These are phyloP conservation scores for Lepidocolaptes lacrymiger DNA, from an alignment of 2,797 vertebrate genomes.

Conservation along the genomic window DNA sequence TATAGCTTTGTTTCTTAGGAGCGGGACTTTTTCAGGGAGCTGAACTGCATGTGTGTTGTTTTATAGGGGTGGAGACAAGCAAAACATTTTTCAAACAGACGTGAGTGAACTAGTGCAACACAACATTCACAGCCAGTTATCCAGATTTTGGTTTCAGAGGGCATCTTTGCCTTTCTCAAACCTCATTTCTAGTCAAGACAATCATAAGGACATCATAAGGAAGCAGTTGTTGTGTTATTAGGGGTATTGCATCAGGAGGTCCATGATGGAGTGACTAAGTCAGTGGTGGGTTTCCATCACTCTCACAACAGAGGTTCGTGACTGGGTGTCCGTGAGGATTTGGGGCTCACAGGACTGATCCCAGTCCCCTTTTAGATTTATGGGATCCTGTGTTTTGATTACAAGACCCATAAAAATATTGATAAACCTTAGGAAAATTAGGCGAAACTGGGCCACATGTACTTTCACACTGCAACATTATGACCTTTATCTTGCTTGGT, in stretches of 20 bases:
- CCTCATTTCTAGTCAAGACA: background rate
- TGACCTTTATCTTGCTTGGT: background rate
- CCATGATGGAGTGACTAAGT: accelerated
- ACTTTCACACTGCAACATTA: accelerated
- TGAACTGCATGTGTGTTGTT: background rate
- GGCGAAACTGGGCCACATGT: background rate
- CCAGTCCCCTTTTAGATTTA: accelerated
- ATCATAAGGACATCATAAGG: background rate
- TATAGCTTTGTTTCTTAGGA: background rate
- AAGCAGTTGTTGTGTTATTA: background rate
- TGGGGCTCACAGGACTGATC: background rate
- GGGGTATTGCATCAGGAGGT: background rate
- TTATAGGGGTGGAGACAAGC: background rate
- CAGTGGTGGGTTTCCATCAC: background rate
- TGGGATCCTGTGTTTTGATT: background rate
- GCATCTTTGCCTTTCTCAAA: background rate
- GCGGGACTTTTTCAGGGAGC: background rate
- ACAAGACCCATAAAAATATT: background rate
- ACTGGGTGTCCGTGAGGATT: background rate
- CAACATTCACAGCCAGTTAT: background rate
- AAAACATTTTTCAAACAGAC: background rate
- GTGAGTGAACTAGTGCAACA: background rate
- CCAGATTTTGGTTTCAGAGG: background rate
- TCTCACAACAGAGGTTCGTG: background rate
- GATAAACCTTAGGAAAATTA: background rate